Conservation (phyloP, 2,888 invertebrate species). For the Caenorhabditis becei region DNA sequence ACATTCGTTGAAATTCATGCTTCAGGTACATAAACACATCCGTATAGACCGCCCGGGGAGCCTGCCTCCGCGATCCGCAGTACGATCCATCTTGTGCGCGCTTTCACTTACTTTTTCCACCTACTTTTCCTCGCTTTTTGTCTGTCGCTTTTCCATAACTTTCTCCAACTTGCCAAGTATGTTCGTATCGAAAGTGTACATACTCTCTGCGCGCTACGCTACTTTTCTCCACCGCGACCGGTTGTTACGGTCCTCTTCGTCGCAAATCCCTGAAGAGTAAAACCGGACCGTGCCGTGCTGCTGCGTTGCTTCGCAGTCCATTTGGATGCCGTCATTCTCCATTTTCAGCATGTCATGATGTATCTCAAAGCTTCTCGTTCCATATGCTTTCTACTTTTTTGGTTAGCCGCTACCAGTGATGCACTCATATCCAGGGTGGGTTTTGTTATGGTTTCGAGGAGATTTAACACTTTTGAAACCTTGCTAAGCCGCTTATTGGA, state of each 20-base stretch:
- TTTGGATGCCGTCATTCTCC: conserved; percentile 49
- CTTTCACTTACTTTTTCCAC: conserved; percentile 14
- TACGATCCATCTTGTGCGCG: conserved; percentile 1
- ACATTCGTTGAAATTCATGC: conserved; percentile 46
- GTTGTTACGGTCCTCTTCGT: conserved; percentile 52
- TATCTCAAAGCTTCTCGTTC: conserved; percentile 28
- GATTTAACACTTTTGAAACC: no score
- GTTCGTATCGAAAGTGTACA: conserved; percentile 32
- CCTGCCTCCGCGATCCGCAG: conserved; percentile 12
- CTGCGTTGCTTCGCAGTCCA: conserved; percentile 26
- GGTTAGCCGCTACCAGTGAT: neutral
- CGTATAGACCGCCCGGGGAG: conserved; percentile 30
- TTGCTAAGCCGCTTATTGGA: no score
- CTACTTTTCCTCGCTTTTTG: conserved; percentile 23
- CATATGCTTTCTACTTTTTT: conserved; percentile 8
- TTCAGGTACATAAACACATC: conserved; percentile 31
- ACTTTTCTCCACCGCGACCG: conserved; percentile 39
- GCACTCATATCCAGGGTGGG: conserved; percentile 43
- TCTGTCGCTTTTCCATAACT: conserved; percentile 48
- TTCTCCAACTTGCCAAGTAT: conserved; percentile 56
- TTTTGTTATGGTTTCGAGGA: no score
- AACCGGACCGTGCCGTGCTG: conserved; percentile 47
- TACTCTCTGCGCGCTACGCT: conserved; percentile 48
- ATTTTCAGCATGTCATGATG: conserved; percentile 61
- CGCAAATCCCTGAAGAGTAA: conserved; percentile 54